Conservation (phyloP, 92 coral and sea anemone species). For the Porites evermanni region DNA sequence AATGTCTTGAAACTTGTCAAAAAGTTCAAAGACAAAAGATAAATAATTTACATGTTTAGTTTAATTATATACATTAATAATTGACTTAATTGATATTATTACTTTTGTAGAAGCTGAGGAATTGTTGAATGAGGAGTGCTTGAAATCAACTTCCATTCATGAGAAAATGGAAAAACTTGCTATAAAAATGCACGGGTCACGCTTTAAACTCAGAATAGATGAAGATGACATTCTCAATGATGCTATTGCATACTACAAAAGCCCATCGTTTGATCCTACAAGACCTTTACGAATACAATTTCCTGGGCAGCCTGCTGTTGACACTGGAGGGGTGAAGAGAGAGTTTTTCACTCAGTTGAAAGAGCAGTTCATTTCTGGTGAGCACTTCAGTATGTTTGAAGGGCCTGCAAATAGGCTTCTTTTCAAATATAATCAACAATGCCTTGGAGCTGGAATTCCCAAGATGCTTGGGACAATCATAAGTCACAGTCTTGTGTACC, state of each 20-base stretch:
- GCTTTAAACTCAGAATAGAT: slow-evolving; percentile 42
- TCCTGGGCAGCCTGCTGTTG: slow-evolving; percentile 22
- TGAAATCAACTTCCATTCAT: slow-evolving; percentile 15
- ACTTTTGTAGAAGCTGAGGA: slow-evolving; percentile 33
- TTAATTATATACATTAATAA: not conserved
- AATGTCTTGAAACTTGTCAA: no score
- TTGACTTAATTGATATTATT: slow-evolving; percentile 7
- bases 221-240: slow-evolving; percentile 53
- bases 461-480: slow-evolving; percentile 39
- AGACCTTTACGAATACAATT: no score
- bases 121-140: slow-evolving; percentile 12
- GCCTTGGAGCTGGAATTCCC: slow-evolving; percentile 51
- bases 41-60: not conserved
- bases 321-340: slow-evolving; percentile 52
- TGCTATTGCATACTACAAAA: slow-evolving; percentile 51
- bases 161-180: slow-evolving; percentile 35
- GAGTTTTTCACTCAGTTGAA: slow-evolving; percentile 45
- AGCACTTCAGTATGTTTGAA: slow-evolving; percentile 28
- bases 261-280: not conserved
- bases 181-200: slow-evolving; percentile 8
- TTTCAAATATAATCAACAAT: slow-evolving; percentile 34
- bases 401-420: slow-evolving; percentile 43
- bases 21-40: not conserved
- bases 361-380: slow-evolving; percentile 12
- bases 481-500: slow-evolving; percentile 41